These are phyloP conservation scores for Phylloscopus whistleri DNA, from an alignment of 2,113 vertebrate species.

Conservation along the genomic window DNA sequence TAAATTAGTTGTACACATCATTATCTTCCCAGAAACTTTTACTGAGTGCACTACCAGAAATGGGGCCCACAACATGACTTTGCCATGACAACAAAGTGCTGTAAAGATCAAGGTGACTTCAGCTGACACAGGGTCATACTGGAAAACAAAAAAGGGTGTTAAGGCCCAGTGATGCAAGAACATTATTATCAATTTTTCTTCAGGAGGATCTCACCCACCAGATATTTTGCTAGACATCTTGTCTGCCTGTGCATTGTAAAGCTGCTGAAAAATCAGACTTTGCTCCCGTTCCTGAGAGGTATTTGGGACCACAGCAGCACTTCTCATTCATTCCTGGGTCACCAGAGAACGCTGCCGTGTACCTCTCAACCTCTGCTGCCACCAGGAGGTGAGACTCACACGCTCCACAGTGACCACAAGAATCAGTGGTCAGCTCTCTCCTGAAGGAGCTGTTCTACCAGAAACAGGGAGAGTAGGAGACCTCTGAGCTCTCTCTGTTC, in stretches of 20 bases:
- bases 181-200: background rate
- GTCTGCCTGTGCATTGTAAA: background rate
- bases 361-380: background rate
- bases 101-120: background rate
- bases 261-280: slow-evolving; percentile 31
- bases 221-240: slow-evolving; percentile 2
- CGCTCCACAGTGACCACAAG: background rate
- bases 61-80: background rate
- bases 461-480: background rate
- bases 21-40: slow-evolving; percentile 21
- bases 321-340: background rate
- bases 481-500: background rate
- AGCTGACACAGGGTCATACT: background rate
- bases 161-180: background rate
- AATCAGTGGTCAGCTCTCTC: background rate
- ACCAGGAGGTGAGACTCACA: background rate
- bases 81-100: background rate
- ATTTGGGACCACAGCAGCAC: background rate
- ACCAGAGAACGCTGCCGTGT: background rate
- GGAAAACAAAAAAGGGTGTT: background rate
- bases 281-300: background rate
- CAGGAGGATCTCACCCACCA: background rate
- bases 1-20: background rate
- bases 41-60: background rate
- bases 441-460: background rate